phyloP scores from a whole-genome alignment of 2,888 invertebrate species.

The Adela reaumurella region DNA sequence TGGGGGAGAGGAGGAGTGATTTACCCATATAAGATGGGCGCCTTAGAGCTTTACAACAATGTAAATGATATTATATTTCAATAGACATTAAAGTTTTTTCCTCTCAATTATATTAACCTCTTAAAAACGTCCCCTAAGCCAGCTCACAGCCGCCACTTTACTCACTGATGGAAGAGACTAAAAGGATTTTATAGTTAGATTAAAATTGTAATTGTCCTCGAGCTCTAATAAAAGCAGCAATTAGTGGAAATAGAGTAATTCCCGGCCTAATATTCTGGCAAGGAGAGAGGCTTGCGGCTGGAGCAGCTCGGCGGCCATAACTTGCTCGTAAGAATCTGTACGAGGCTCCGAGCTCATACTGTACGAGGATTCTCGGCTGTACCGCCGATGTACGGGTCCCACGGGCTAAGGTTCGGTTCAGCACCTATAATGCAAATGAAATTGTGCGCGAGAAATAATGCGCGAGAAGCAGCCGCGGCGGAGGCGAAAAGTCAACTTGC shows the following conservation, averaged over 20 bases:
- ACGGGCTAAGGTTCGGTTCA: slow-evolving; percentile 35
- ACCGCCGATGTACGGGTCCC: slow-evolving; percentile 31
- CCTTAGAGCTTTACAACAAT: no score
- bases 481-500: not conserved
- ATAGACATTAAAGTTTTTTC: no score
- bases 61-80: no score
- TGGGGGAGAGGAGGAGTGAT: no score
- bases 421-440: slow-evolving; percentile 53
- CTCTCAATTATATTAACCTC: no score
- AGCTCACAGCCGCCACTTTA: no score
- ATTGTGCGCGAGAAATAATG: slow-evolving; percentile 53
- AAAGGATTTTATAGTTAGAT: not conserved
- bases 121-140: not conserved
- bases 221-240: slow-evolving; percentile 32
- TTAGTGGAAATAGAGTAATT: slow-evolving; percentile 50
- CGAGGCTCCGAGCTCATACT: slow-evolving; percentile 19
- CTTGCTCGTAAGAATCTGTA: slow-evolving; percentile 49
- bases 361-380: no score
- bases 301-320: slow-evolving; percentile 34
- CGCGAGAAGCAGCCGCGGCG: slow-evolving; percentile 18
- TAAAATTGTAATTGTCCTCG: not conserved
- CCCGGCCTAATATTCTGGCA: slow-evolving; percentile 9
- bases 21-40: no score
- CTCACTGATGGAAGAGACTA: not conserved
- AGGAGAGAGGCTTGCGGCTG: not conserved